Percentiles rank a stretch among this genome's conserved stretches.
phyloP scores from a whole-genome alignment of 2,888 invertebrate genomes.

The Lacanobia wlatinum region DNA sequence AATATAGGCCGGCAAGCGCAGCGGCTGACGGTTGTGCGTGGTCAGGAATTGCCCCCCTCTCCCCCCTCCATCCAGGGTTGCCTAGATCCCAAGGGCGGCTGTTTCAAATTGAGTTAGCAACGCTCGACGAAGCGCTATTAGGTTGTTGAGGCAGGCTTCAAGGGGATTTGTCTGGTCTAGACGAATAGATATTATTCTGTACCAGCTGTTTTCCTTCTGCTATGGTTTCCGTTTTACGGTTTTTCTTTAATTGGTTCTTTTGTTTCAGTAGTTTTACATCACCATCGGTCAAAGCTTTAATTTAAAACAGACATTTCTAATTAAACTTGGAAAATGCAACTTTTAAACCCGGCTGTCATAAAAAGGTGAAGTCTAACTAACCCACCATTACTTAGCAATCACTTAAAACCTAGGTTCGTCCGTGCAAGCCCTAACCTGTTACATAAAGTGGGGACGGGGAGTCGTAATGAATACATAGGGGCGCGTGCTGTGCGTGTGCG shows the following conservation, averaged over 20 bases:
- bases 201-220: neutral
- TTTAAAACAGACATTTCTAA: neutral
- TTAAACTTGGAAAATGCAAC: neutral
- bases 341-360: constrained; percentile 22
- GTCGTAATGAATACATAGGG: constrained; percentile 76
- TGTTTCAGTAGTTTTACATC: neutral
- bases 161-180: constrained; percentile 37
- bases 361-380: constrained; percentile 32
- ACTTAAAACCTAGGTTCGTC: constrained; percentile 48
- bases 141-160: constrained; percentile 53
- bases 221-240: constrained; percentile 8
- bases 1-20: constrained; percentile 84
- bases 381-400: constrained; percentile 42
- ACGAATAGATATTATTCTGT: constrained; percentile 32
- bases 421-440: constrained; percentile 75
- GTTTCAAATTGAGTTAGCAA: constrained; percentile 64
- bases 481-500: constrained; percentile 73
- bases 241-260: neutral
- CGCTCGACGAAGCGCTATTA: constrained; percentile 56
- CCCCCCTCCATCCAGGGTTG: constrained; percentile 68
- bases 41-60: constrained; percentile 82
- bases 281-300: neutral
- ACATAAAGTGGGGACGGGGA: constrained; percentile 76
- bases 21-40: constrained; percentile 84
- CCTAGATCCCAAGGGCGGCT: constrained; percentile 77